Base-by-base conservation (phyloP, 2,888 invertebrate genomes). In the Torymus auratus region DNA sequence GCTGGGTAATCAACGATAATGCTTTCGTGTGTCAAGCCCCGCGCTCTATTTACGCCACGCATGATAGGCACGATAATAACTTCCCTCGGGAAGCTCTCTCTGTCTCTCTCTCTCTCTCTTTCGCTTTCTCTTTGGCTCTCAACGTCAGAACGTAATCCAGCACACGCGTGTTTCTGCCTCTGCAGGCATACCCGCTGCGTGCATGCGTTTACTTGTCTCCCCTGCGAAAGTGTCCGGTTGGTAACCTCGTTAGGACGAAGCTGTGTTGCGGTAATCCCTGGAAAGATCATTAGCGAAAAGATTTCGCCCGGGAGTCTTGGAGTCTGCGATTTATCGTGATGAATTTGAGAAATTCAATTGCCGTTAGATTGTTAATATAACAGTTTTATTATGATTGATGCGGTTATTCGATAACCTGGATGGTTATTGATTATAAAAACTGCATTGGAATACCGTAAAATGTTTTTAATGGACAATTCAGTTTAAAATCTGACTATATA, bases 61-160 rank as follows among this genome's bases (percentile, higher is more conserved):
- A 86, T 87, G 86, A 88, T 88, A 87, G 86, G 86, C 85, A 88
- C 89, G 88, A 85, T 90, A 90, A 90, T 90, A 88, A 89, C 84
- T 88, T 89, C 90, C 89, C 90, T 78, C 78, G 89, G 87, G 90
- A 86, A 23, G 85, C 28, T 28, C 7, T 28, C 28, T 28, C 28
- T 28, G 2, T 28, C 28, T 2, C 28, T 28, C 28, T 28, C 28
- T 28, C 3, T 28, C 28, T 28, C 28, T 28, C 3, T n/a, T n/a
- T n/a, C n/a, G n/a, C n/a, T n/a, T n/a, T n/a, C n/a, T n/a, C n/a
- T n/a, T n/a, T n/a, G n/a, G 71, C 75, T 70, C 85, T 84, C 85
- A 28, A 50, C 72, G 86, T 85, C 85, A 84, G 82, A 62, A 82
- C 83, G 83, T 12, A n/a, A 28, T 28, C 28, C 28, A 28, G 28